Evolutionary conservation across 1,140 invertebrate species (phyloP).

Genomic region (Drosophila obscura): DNA sequence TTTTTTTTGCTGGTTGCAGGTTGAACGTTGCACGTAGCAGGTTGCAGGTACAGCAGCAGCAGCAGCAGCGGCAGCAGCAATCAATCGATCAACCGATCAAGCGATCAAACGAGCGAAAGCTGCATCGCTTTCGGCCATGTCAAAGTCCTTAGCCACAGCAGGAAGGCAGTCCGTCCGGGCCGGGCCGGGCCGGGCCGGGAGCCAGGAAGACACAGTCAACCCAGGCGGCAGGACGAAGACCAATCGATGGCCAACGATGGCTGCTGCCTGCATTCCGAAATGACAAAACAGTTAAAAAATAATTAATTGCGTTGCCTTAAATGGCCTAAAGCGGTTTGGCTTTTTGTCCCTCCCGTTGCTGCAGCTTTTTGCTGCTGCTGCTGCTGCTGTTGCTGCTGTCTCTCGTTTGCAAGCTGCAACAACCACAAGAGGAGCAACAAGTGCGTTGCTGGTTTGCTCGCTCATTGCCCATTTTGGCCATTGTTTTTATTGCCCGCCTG

Average conservation of each 20-base stretch:
- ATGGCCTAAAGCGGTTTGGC: conserved; percentile 80
- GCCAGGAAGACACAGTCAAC: conserved; percentile 11
- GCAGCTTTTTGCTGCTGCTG: conserved; percentile 32
- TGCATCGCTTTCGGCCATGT: conserved; percentile 70
- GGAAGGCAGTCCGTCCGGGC: conserved; percentile 28
- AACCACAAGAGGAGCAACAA: conserved; percentile 51
- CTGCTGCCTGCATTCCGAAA: conserved; percentile 78
- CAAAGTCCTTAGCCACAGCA: conserved; percentile 68
- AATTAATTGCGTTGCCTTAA: conserved; percentile 84
- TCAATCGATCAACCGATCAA: conserved; percentile 83
- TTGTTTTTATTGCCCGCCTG: conserved; percentile 79
- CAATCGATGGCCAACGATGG: conserved; percentile 77
- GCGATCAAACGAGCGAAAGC: conserved; percentile 80
- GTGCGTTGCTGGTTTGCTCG: conserved; percentile 56
- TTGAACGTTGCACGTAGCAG: conserved; percentile 18
- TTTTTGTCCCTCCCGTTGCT: conserved; percentile 52
- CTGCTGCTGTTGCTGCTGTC: conserved; percentile 27
- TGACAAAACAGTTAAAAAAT: conserved; percentile 84
- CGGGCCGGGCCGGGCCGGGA: background rate
- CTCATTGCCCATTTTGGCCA: conserved; percentile 75
- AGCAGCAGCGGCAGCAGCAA: conserved; percentile 52
- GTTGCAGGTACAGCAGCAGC: conserved; percentile 49
- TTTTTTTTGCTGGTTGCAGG: conserved; percentile 31
- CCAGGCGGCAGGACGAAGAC: conserved; percentile 29
- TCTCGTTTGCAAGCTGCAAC: conserved; percentile 71